Percentiles rank a stretch among this genome's conserved stretches.
phyloP scores from a whole-genome alignment of 2,888 invertebrate species.

The Leptura quadrifasciata region DNA sequence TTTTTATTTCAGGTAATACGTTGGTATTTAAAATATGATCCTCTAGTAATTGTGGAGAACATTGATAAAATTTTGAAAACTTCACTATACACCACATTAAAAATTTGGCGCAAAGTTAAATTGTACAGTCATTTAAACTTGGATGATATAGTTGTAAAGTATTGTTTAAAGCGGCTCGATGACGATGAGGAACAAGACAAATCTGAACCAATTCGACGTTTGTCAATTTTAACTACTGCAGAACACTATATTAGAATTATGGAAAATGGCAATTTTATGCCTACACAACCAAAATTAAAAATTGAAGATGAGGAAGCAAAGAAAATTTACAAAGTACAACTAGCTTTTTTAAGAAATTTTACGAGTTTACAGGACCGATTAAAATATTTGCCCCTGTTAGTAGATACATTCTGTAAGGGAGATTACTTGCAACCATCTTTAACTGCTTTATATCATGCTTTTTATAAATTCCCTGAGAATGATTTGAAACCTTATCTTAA shows the following conservation, averaged over 20 bases:
- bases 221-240: neutral
- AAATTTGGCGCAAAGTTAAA: neutral
- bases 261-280: slow-evolving; percentile 20
- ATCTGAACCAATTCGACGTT: neutral
- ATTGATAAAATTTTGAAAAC: neutral
- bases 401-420: slow-evolving; percentile 29
- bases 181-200: neutral
- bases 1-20: slow-evolving; percentile 13
- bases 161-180: neutral
- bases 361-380: neutral
- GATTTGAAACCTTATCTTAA: neutral
- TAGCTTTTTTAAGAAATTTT: neutral
- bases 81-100: neutral
- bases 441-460: slow-evolving; percentile 13
- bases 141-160: neutral
- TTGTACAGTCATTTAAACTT: slow-evolving; percentile 14
- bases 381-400: slow-evolving; percentile 3
- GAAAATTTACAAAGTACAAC: neutral
- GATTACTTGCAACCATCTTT: slow-evolving; percentile 17
- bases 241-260: slow-evolving; percentile 24
- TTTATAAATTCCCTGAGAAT: slow-evolving; percentile 15
- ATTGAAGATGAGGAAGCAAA: slow-evolving; percentile 10
- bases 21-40: slow-evolving; percentile 27
- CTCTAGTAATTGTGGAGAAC: slow-evolving; percentile 20
- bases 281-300: slow-evolving; percentile 22